A percentile compares a stretch with the other conserved stretches of the same genome.
These are phyloP conservation scores for Otis tarda DNA, from an alignment of 2,113 vertebrate species.

Conservation along the genomic window DNA sequence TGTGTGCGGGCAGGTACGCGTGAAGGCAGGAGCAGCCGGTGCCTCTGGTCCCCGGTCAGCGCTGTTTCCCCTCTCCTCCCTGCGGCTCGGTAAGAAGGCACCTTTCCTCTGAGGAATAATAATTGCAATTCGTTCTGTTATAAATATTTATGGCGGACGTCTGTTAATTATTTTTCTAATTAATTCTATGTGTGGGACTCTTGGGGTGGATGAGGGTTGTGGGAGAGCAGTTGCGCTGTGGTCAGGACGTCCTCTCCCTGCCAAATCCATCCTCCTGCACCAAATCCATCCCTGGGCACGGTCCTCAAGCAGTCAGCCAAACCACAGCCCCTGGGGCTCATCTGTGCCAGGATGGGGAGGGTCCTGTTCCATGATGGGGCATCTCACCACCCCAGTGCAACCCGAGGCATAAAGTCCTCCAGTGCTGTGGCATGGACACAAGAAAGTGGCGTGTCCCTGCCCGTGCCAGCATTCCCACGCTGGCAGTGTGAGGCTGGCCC, in stretches of 20 bases:
- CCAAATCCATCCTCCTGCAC: background rate
- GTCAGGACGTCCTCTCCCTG: fast-evolving
- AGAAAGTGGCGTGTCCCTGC: background rate
- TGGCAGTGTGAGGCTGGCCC: background rate
- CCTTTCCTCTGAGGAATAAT: conserved; percentile 7
- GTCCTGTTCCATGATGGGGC: background rate
- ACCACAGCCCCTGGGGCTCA: background rate
- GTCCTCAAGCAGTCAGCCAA: background rate
- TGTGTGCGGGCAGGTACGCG: background rate
- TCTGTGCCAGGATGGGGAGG: background rate
- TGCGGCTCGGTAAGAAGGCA: background rate
- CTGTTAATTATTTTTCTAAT: conserved; percentile 55
- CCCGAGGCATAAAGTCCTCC: background rate
- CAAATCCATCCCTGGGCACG: background rate
- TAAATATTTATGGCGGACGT: conserved; percentile 55
- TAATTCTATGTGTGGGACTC: conserved; percentile 24
- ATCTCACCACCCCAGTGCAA: background rate
- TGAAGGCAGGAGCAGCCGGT: background rate
- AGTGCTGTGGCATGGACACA: background rate
- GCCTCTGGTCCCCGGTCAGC: background rate
- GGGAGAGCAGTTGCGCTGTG: background rate
- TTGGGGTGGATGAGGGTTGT: background rate
- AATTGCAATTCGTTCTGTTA: conserved; percentile 11
- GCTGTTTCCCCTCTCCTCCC: background rate
- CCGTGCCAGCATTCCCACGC: fast-evolving